These are phyloP conservation scores for Poeciliopsis presidionis DNA, from an alignment of 2,797 vertebrate species.

Conservation along the genomic window DNA sequence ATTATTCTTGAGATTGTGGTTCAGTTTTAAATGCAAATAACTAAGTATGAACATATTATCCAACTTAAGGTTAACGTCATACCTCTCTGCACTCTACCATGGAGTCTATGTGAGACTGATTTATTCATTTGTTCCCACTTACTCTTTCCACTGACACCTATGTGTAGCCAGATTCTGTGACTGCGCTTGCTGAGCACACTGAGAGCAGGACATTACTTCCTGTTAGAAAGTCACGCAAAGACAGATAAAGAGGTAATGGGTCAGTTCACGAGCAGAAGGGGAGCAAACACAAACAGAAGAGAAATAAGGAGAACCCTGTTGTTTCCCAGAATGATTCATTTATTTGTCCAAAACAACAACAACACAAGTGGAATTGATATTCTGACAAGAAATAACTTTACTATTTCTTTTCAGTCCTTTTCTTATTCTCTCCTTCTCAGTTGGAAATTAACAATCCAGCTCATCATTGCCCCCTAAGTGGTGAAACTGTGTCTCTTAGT, in stretches of 20 bases:
- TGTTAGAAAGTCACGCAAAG: neutral
- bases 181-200: neutral
- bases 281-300: neutral
- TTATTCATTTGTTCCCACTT: neutral
- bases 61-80: neutral
- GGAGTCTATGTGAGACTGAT: neutral
- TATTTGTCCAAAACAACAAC: neutral
- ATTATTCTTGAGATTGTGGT: no score
- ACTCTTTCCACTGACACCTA: neutral
- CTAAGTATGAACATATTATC: neutral
- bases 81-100: neutral
- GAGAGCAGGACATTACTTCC: neutral
- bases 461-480: neutral
- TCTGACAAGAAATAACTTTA: neutral
- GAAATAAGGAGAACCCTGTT: neutral
- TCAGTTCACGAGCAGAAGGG: neutral
- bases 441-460: neutral
- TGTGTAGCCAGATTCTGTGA: neutral
- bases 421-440: neutral
- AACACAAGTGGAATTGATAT: neutral
- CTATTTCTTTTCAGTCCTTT: neutral
- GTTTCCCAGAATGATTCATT: neutral
- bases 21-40: neutral
- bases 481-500: neutral
- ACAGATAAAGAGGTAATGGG: neutral